Base-by-base conservation (phyloP, 2,888 invertebrate species). In the Drosophila atroscutellata region DNA sequence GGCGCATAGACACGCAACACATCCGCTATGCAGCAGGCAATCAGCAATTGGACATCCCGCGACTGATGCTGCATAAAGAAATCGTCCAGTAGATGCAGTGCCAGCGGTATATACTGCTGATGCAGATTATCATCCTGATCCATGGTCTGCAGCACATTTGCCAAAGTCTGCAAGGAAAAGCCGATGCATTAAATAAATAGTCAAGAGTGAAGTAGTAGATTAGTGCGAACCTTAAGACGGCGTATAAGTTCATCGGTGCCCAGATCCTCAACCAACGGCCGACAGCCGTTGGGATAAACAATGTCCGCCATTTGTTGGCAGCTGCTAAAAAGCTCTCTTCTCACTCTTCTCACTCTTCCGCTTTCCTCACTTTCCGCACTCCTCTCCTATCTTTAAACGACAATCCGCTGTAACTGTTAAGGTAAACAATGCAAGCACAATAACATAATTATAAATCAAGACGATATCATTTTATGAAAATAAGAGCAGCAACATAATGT, bases 11-110 rank as follows among this genome's bases (percentile, higher is more conserved):
- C 98, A 70, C 99, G 94, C 78, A 99, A 95, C 37, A 99, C 98
- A 93, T 99, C 99, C 8, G 99, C 99, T 90, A 99, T 98, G 92
- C 99, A 99, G 93, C 99, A 99, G 0, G 99, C 99, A 71, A 99
- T 97, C 39, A 99, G 94, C 58, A 99, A 94, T 92, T 99, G 97
- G 0, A 99, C 99, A 93, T 99, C 99, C 81, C 97, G 95, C 69
- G 97, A 98, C 51, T 95, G 94, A 93, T 99, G 98, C 75, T 96
- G 95, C 80, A 99, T 94, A 93, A 98, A 99, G 92, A 96, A 97
- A 86, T 99, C 99, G 86, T 98, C 97, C 0, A 98, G 98, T 81
- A 99, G 94, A 93, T 98, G 98, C 61, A 99, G 93, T 7, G 99
- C 98, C 85, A 99, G 94, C 0, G 98, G 98, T 79, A 98, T 97